Conservation (phyloP, 2,888 invertebrate genomes). For the Anagyrus pseudococci region DNA sequence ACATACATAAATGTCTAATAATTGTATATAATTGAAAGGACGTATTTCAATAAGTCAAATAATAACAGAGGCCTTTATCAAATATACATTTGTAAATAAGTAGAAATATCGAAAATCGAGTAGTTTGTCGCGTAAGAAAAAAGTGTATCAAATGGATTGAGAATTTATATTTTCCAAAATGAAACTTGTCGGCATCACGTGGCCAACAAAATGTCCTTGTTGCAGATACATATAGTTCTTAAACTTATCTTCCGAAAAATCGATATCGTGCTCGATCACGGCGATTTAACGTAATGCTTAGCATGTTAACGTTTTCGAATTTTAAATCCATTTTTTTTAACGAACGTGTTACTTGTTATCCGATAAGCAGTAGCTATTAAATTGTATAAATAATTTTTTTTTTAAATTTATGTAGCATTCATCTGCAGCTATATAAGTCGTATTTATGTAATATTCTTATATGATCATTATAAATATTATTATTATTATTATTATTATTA, state of each 20-base stretch:
- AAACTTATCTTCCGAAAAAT: slow-evolving; percentile 40
- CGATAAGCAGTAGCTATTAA: slow-evolving; percentile 48
- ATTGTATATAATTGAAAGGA: slow-evolving; percentile 49
- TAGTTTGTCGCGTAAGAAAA: slow-evolving; percentile 28
- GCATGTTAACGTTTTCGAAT: slow-evolving; percentile 60
- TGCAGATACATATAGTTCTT: slow-evolving; percentile 20
- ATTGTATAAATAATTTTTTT: slow-evolving; percentile 38
- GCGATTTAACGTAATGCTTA: slow-evolving; percentile 47
- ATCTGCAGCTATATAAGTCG: slow-evolving; percentile 24
- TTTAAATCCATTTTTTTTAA: slow-evolving; percentile 55
- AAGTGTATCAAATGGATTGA: slow-evolving; percentile 10
- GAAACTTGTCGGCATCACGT: slow-evolving; percentile 10
- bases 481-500: slow-evolving; percentile 16
- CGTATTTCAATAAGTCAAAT: slow-evolving; percentile 46
- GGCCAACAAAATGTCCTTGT: slow-evolving; percentile 22
- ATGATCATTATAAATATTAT: slow-evolving; percentile 20
- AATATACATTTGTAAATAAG: slow-evolving; percentile 48
- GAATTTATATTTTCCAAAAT: slow-evolving; percentile 25
- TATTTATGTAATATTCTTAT: slow-evolving; percentile 25
- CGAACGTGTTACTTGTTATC: slow-evolving; percentile 54
- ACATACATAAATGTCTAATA: slow-evolving; percentile 36
- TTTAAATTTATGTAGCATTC: slow-evolving; percentile 26
- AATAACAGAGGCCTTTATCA: slow-evolving; percentile 46
- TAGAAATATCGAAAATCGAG: slow-evolving; percentile 44
- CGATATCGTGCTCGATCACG: slow-evolving; percentile 38